Percentiles rank a stretch among this genome's conserved stretches.
Evolutionary conservation across 2,888 invertebrate genomes (phyloP).

Genomic region (Orthosia incerta): DNA sequence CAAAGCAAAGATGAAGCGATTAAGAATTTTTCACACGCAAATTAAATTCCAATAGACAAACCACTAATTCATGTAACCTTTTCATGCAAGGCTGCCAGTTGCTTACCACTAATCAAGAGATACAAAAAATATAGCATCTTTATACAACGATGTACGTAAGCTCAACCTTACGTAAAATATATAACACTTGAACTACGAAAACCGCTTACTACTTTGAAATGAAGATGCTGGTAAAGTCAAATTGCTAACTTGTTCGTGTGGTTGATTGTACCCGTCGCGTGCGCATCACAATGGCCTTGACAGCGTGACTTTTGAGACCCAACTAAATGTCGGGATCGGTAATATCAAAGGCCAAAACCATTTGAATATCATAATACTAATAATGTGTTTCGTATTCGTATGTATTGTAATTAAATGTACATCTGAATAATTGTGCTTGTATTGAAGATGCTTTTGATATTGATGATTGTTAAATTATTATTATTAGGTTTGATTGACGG

Average conservation of each 20-base stretch:
- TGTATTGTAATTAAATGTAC: slow-evolving; percentile 60
- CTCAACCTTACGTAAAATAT: background rate
- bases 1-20: background rate
- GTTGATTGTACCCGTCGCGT: slow-evolving; percentile 55
- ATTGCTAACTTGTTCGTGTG: background rate
- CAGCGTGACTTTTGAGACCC: slow-evolving; percentile 83
- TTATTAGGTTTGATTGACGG: background rate
- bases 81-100: slow-evolving; percentile 34
- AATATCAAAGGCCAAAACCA: slow-evolving; percentile 81
- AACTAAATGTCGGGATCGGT: slow-evolving; percentile 81
- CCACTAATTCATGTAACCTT: slow-evolving; percentile 47
- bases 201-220: background rate
- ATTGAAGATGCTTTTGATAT: background rate
- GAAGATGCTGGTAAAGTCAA: background rate
- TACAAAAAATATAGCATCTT: slow-evolving; percentile 52
- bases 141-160: slow-evolving; percentile 11
- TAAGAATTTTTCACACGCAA: slow-evolving; percentile 11
- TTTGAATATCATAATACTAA: slow-evolving; percentile 80
- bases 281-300: slow-evolving; percentile 79
- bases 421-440: slow-evolving; percentile 41
- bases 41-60: slow-evolving; percentile 26
- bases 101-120: slow-evolving; percentile 28
- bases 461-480: background rate
- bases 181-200: background rate
- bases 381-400: slow-evolving; percentile 73